These are phyloP conservation scores for Hydropsyche betteni DNA, from an alignment of 2,888 invertebrate species.

Conservation along the genomic window DNA sequence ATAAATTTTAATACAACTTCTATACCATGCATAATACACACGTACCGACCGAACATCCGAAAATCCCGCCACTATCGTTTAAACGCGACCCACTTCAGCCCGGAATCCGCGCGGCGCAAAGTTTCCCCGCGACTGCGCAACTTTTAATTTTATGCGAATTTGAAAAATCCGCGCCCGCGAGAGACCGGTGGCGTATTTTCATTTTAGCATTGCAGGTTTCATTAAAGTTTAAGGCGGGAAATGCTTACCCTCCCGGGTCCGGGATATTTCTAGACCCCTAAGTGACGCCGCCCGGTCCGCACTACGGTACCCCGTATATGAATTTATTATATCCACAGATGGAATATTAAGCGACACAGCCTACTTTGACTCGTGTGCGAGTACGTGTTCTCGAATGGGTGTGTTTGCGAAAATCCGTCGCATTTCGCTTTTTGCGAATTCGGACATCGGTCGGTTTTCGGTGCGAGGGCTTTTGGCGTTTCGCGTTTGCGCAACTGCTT, in stretches of 20 bases:
- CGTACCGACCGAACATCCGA: too few relatives aligned
- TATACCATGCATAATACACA: too few relatives aligned
- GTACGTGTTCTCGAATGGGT: too few relatives aligned
- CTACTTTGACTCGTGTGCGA: background rate
- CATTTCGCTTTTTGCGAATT: too few relatives aligned
- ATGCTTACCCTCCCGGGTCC: conserved; percentile 8
- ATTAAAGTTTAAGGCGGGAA: conserved; percentile 23
- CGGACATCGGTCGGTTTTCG: too few relatives aligned
- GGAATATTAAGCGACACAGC: conserved; percentile 26
- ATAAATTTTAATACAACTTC: too few relatives aligned
- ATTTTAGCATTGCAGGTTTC: conserved; percentile 30
- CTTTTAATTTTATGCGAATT: conserved; percentile 31
- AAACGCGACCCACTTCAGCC: too few relatives aligned
- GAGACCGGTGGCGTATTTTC: conserved; percentile 6
- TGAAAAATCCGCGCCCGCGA: conserved; percentile 1
- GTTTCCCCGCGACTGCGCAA: background rate
- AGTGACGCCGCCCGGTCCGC: conserved; percentile 3
- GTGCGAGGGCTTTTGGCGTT: too few relatives aligned
- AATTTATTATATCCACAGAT: conserved; percentile 29
- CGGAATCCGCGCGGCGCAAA: background rate
- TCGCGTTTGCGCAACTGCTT: too few relatives aligned
- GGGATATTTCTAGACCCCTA: conserved; percentile 26
- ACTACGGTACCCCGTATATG: background rate
- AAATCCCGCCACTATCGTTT: too few relatives aligned
- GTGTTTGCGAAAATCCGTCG: too few relatives aligned